Conservation (phyloP, 2,797 vertebrate species). For the Lutjanus argentimaculatus region DNA sequence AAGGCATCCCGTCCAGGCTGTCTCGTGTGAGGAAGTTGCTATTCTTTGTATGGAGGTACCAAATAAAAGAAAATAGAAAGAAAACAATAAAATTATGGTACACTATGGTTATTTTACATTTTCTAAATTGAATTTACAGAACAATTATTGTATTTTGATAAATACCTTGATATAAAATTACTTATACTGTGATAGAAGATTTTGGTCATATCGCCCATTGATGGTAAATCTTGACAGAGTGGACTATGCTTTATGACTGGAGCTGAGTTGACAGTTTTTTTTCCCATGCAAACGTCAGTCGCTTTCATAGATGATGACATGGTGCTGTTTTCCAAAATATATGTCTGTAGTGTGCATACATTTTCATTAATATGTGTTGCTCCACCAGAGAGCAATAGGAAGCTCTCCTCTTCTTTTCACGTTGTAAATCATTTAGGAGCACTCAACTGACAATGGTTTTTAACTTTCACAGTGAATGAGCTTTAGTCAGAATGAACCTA, state of each 20-base stretch:
- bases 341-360: background rate
- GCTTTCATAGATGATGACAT: background rate
- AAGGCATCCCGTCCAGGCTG: too few species aligned
- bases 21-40: too few species aligned
- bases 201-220: too few species aligned
- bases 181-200: too few species aligned
- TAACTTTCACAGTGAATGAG: background rate
- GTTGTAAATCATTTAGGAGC: background rate
- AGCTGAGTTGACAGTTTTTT: slow-evolving; percentile 10
- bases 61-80: too few species aligned
- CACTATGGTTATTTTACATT: too few species aligned
- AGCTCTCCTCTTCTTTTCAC: background rate
- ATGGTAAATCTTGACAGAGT: too few species aligned
- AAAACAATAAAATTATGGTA: too few species aligned
- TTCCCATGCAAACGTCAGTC: background rate
- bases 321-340: background rate
- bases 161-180: too few species aligned
- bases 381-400: background rate
- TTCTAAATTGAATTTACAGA: too few species aligned
- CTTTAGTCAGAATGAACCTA: background rate
- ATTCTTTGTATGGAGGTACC: too few species aligned
- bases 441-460: background rate
- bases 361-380: slow-evolving; percentile 3
- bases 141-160: too few species aligned
- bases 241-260: background rate